A percentile compares a stretch with the other conserved stretches of the same genome.
Conservation (phyloP, 2,113 vertebrate species). For the Candoia aspera region DNA sequence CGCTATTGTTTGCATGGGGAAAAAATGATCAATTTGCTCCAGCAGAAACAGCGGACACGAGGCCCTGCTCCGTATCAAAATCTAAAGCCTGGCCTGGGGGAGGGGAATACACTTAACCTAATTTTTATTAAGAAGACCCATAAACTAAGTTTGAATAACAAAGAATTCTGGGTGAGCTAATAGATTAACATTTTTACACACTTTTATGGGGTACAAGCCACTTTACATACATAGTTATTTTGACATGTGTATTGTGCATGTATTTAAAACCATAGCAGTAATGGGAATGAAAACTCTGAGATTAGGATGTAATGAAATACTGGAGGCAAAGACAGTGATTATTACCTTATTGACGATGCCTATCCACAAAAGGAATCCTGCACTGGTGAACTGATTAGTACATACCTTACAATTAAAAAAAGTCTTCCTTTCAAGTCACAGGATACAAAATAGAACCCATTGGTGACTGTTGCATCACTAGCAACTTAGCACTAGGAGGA, state of each 20-base stretch:
- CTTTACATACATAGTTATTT: neutral
- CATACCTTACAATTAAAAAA: neutral
- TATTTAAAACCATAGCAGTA: neutral
- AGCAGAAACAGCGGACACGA: neutral
- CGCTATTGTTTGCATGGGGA: neutral
- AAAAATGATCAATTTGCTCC: neutral
- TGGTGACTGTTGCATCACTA: neutral
- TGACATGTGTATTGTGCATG: neutral
- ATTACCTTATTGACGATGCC: neutral
- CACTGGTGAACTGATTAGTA: neutral
- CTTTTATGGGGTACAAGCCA: neutral
- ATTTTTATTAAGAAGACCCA: neutral
- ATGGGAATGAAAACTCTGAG: neutral
- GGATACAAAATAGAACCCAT: neutral
- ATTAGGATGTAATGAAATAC: neutral
- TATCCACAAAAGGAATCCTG: neutral
- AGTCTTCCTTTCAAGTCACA: neutral
- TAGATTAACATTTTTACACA: neutral
- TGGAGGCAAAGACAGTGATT: neutral
- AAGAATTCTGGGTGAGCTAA: neutral
- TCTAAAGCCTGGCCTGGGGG: neutral
- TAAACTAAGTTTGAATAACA: neutral
- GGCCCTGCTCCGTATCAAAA: neutral
- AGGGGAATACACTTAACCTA: neutral
- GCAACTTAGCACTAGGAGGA: neutral